These are phyloP conservation scores for Psammodynastes pulverulentus DNA, from an alignment of 2,113 vertebrate genomes.

Conservation along the genomic window DNA sequence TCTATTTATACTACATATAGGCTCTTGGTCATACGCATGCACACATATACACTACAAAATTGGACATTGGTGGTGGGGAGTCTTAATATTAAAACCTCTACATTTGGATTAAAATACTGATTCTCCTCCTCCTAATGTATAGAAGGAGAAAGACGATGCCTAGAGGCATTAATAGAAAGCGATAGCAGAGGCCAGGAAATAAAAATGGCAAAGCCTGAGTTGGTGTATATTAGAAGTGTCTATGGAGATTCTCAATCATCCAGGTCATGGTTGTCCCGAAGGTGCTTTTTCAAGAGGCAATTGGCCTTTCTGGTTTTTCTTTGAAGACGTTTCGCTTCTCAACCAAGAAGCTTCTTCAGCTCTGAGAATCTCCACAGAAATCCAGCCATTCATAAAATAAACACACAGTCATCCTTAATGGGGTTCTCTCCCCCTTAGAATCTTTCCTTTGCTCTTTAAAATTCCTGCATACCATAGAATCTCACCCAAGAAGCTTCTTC, in stretches of 20 bases:
- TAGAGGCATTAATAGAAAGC: background rate
- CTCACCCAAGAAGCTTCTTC: too few species aligned
- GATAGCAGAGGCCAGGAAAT: background rate
- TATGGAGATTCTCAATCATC: too few species aligned
- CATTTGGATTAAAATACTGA: background rate
- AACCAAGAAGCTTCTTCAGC: too few species aligned
- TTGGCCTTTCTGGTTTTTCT: too few species aligned
- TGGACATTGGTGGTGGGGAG: background rate
- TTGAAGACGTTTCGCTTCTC: too few species aligned
- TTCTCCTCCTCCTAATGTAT: background rate
- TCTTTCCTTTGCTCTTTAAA: background rate
- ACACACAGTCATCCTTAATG: background rate
- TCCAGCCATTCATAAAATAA: background rate
- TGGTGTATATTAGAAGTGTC: background rate
- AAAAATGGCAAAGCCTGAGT: background rate
- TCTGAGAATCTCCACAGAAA: background rate
- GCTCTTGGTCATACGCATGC: background rate
- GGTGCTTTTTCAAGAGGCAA: too few species aligned
- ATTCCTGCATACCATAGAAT: background rate
- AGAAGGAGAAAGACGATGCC: background rate
- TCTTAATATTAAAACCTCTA: background rate
- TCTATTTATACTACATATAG: background rate
- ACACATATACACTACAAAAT: background rate
- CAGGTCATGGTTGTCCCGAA: too few species aligned
- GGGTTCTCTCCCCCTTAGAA: background rate